Conservation (phyloP, 2,797 vertebrate genomes). For the Anguilla megastoma region DNA sequence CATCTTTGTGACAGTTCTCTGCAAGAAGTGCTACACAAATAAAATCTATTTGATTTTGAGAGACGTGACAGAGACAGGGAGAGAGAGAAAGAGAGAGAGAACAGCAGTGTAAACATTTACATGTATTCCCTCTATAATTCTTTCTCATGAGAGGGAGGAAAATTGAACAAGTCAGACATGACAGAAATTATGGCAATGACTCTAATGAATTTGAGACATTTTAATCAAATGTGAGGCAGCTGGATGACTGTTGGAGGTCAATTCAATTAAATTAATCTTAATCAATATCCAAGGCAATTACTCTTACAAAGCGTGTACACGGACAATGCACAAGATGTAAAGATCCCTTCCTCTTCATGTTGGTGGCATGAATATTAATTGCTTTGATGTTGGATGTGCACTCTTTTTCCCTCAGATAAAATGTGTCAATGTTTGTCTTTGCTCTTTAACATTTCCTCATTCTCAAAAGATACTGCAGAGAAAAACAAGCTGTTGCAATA, state of each 20-base stretch:
- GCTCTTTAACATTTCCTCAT: background rate
- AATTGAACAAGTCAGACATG: background rate
- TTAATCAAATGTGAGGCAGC: background rate
- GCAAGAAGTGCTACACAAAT: no score
- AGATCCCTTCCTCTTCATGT: background rate
- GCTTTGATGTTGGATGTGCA: background rate
- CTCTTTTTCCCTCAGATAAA: background rate
- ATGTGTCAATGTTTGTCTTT: background rate
- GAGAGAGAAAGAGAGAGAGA: no score
- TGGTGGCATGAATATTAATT: background rate
- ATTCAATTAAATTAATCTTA: conserved; percentile 14
- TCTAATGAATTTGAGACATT: conserved; percentile 22
- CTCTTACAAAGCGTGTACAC: conserved; percentile 14
- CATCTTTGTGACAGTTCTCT: no score
- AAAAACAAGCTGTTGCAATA: background rate
- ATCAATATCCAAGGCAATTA: background rate
- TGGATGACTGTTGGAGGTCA: conserved; percentile 11
- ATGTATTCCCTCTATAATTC: background rate
- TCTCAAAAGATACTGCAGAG: background rate
- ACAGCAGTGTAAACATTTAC: background rate
- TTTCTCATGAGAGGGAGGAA: background rate
- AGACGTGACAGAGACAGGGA: background rate
- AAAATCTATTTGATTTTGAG: background rate
- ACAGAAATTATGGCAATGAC: background rate
- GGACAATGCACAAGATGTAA: background rate